Evolutionary conservation across 1,140 invertebrate species (phyloP).

Genomic region (Pissodes strobi): DNA sequence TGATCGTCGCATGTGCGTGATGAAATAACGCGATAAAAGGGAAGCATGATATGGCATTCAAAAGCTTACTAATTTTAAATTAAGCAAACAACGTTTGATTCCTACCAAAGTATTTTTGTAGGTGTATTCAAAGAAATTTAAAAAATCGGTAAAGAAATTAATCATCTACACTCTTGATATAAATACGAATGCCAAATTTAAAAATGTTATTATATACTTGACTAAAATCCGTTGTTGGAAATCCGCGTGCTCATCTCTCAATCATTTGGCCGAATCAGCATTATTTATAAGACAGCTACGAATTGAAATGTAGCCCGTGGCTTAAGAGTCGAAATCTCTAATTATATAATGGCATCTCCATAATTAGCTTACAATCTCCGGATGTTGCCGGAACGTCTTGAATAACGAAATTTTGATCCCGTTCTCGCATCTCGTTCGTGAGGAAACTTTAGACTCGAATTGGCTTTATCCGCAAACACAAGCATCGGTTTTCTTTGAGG

Average conservation of each 20-base stretch:
- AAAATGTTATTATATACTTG: too few relatives aligned
- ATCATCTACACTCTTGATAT: too few relatives aligned
- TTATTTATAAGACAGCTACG: constrained; percentile 1
- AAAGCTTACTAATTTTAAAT: too few relatives aligned
- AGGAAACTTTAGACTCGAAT: background rate
- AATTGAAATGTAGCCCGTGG: background rate
- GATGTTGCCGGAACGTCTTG: background rate
- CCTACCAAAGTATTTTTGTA: too few relatives aligned
- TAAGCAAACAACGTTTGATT: too few relatives aligned
- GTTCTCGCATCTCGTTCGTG: background rate
- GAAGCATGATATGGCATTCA: too few relatives aligned
- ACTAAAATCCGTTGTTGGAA: background rate
- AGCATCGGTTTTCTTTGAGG: too few relatives aligned
- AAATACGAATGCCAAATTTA: too few relatives aligned
- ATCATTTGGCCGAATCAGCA: background rate
- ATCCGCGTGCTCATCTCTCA: background rate
- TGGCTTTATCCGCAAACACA: background rate
- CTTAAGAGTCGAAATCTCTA: background rate
- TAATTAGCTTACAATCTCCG: background rate
- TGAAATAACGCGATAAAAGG: too few relatives aligned
- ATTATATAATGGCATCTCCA: constrained; percentile 5
- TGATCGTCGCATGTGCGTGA: too few relatives aligned
- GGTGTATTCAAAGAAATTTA: too few relatives aligned
- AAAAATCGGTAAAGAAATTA: too few relatives aligned
- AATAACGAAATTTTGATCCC: constrained; percentile 1